Conservation (phyloP, 2,113 vertebrate genomes). For the Cyprinodon brontotheroides region DNA sequence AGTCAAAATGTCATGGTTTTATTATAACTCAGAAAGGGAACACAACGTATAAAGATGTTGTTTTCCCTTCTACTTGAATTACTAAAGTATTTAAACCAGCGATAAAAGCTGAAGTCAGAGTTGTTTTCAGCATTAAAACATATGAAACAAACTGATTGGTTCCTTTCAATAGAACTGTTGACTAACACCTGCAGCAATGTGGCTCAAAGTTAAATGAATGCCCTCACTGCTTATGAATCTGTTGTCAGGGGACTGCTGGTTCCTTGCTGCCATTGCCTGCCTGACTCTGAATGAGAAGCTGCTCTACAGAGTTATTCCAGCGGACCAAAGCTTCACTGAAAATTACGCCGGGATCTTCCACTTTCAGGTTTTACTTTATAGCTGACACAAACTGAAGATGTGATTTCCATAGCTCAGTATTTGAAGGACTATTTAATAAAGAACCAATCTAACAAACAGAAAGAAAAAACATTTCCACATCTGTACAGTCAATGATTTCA, state of each 20-base stretch:
- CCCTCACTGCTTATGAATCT: constrained; percentile 30
- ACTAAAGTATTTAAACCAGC: no score
- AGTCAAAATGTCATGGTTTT: no score
- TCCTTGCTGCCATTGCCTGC: constrained; percentile 96
- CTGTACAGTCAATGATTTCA: no score
- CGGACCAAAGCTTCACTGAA: constrained; percentile 90
- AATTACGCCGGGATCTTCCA: constrained; percentile 98
- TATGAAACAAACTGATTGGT: background rate
- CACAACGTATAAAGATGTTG: no score
- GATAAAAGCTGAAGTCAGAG: no score
- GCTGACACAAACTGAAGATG: background rate
- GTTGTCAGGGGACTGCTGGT: constrained; percentile 94
- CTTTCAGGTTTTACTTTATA: constrained; percentile 85
- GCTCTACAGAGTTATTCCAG: constrained; percentile 92
- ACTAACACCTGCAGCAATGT: constrained; percentile 2
- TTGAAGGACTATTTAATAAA: background rate
- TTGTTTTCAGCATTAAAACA: background rate
- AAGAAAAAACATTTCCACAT: background rate
- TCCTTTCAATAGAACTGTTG: background rate
- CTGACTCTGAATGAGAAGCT: constrained; percentile 93
- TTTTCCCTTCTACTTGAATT: no score
- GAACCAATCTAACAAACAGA: background rate
- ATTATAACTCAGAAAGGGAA: no score
- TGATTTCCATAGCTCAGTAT: background rate
- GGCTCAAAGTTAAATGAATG: background rate